phyloP scores from a whole-genome alignment of 92 coral and sea anemone species.

The Desmophyllum pertusum region DNA sequence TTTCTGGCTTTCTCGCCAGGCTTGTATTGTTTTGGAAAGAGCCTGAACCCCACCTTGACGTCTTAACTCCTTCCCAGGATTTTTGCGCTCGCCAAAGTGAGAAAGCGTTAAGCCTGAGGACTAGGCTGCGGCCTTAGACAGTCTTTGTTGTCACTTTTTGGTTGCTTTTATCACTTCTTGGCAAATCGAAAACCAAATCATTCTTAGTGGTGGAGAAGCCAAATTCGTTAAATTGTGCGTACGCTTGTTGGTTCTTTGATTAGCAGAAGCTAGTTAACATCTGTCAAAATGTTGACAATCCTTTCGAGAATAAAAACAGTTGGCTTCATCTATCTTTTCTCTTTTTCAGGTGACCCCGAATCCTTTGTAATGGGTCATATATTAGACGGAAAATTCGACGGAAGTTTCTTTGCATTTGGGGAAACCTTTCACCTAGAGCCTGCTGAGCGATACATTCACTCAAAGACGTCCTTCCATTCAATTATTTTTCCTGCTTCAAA shows the following conservation, averaged over 20 bases:
- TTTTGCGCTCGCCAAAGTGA: too few relatives aligned
- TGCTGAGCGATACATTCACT: constrained; percentile 49
- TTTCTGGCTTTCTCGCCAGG: not conserved
- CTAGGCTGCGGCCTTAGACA: too few relatives aligned
- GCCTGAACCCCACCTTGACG: not conserved
- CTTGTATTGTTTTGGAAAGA: not conserved
- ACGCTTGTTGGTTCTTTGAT: too few relatives aligned
- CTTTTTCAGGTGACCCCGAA: constrained; percentile 51
- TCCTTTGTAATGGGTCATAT: constrained; percentile 82
- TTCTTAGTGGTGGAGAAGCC: too few relatives aligned
- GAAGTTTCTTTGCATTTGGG: constrained; percentile 59
- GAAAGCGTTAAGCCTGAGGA: too few relatives aligned
- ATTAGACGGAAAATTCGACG: constrained; percentile 70
- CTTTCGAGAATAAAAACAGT: not conserved
- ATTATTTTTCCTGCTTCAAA: constrained; percentile 58
- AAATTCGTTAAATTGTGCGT: too few relatives aligned
- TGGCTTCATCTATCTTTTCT: not conserved
- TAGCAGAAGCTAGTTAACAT: too few relatives aligned
- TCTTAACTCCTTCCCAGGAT: too few relatives aligned
- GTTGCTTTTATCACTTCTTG: too few relatives aligned
- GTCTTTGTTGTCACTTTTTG: too few relatives aligned
- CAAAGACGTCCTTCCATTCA: constrained; percentile 63
- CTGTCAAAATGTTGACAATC: not conserved
- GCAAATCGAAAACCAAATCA: too few relatives aligned
- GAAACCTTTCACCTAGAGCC: constrained; percentile 74